Evolutionary conservation across 1,140 invertebrate genomes (phyloP).

Genomic region (Leptinotarsa texana): DNA sequence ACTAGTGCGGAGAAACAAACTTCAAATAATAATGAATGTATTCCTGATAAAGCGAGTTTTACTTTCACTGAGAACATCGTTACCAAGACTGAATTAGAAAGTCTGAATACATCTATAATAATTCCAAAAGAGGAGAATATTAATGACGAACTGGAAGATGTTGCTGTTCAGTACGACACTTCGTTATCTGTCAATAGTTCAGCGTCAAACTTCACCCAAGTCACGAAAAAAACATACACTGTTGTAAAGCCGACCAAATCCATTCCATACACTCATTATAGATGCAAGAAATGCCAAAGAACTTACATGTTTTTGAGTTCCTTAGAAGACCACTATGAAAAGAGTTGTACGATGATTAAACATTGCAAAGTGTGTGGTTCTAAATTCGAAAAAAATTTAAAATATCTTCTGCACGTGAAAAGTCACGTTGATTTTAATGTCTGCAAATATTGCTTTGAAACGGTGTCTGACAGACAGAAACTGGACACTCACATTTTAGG

Average conservation of each 20-base stretch:
- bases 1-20: too few species aligned
- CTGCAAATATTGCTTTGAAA: conserved; percentile 13
- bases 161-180: neutral
- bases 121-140: neutral
- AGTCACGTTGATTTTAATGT: neutral
- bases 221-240: neutral
- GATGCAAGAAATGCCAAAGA: conserved; percentile 8
- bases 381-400: neutral
- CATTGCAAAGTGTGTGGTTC: neutral
- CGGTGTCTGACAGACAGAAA: neutral
- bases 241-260: neutral
- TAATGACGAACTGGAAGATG: neutral
- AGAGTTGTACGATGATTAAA: neutral
- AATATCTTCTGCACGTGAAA: neutral
- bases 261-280: conserved; percentile 1
- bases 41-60: too few species aligned
- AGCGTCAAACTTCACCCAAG: neutral
- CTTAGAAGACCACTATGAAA: neutral
- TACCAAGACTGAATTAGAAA: neutral
- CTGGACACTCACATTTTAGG: neutral
- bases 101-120: neutral
- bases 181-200: neutral
- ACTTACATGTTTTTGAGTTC: neutral
- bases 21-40: too few species aligned
- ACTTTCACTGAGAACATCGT: neutral